Evolutionary conservation across 2,888 invertebrate species (phyloP).

Genomic region (Carterocephalus palaemon): DNA sequence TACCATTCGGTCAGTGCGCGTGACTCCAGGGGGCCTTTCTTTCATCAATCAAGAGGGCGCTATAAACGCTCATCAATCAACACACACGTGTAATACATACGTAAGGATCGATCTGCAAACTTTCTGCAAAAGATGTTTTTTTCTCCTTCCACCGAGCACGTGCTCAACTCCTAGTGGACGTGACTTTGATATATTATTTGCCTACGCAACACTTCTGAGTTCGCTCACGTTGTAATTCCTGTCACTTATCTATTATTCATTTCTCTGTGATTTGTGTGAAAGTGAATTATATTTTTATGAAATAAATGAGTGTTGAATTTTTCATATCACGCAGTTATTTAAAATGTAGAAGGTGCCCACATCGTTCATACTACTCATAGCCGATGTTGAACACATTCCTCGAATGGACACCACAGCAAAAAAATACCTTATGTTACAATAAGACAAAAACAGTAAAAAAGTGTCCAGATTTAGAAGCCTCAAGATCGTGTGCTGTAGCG

Average conservation of each 20-base stretch:
- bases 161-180: slow-evolving; percentile 48
- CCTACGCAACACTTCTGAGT: slow-evolving; percentile 37
- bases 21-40: background rate
- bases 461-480: too few relatives aligned
- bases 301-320: too few relatives aligned
- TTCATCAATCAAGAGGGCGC: slow-evolving; percentile 2
- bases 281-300: too few relatives aligned
- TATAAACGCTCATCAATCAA: slow-evolving; percentile 8
- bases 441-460: too few relatives aligned
- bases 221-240: slow-evolving; percentile 26
- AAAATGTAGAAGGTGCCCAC: too few relatives aligned
- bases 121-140: slow-evolving; percentile 52
- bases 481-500: too few relatives aligned
- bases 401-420: too few relatives aligned
- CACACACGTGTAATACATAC: slow-evolving; percentile 29
- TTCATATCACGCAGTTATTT: too few relatives aligned
- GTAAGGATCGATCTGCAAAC: slow-evolving; percentile 44
- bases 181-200: slow-evolving; percentile 63
- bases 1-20: background rate
- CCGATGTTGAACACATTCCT: too few relatives aligned
- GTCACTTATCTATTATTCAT: background rate
- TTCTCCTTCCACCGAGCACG: slow-evolving; percentile 39
- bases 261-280: background rate
- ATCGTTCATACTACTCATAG: too few relatives aligned
- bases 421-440: too few relatives aligned